phyloP scores from a whole-genome alignment of 1,140 invertebrate species.

The Drosophila sulfurigaster region DNA sequence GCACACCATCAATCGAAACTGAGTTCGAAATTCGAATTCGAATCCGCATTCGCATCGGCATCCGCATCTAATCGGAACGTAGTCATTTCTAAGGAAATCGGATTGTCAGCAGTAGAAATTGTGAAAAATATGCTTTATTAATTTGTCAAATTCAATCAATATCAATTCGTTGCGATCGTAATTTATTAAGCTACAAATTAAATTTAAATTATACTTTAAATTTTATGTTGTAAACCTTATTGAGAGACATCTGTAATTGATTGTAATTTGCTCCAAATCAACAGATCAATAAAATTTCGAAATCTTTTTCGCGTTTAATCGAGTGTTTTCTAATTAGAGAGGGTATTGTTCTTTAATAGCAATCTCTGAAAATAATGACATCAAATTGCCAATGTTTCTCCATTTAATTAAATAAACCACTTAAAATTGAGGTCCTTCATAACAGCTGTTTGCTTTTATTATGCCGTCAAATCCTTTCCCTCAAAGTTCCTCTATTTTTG shows the following conservation, averaged over 20 bases:
- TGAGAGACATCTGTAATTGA: constrained; percentile 42
- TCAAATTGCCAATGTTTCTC: too few relatives aligned
- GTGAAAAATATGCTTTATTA: constrained; percentile 8
- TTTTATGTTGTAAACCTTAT: constrained; percentile 72
- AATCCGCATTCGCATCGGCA: background rate
- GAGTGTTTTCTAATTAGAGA: background rate
- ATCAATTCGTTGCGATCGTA: constrained; percentile 18
- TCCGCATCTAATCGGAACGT: constrained; percentile 21
- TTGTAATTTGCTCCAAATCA: constrained; percentile 66
- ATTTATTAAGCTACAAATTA: constrained; percentile 32
- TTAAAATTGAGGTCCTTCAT: background rate
- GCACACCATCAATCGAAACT: background rate
- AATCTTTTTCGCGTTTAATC: constrained; percentile 79
- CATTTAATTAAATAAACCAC: background rate
- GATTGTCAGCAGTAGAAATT: constrained; percentile 32
- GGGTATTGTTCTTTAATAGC: too few relatives aligned
- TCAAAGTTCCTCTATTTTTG: background rate
- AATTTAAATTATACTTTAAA: constrained; percentile 53
- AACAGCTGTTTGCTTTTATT: background rate
- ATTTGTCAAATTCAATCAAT: constrained; percentile 11
- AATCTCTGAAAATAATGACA: too few relatives aligned
- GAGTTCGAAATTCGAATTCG: background rate
- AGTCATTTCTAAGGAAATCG: constrained; percentile 5
- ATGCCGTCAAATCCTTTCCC: background rate
- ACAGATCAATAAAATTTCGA: constrained; percentile 75